These are phyloP conservation scores for Chromobotia macracanthus DNA, from an alignment of 2,797 vertebrate species.

Conservation along the genomic window DNA sequence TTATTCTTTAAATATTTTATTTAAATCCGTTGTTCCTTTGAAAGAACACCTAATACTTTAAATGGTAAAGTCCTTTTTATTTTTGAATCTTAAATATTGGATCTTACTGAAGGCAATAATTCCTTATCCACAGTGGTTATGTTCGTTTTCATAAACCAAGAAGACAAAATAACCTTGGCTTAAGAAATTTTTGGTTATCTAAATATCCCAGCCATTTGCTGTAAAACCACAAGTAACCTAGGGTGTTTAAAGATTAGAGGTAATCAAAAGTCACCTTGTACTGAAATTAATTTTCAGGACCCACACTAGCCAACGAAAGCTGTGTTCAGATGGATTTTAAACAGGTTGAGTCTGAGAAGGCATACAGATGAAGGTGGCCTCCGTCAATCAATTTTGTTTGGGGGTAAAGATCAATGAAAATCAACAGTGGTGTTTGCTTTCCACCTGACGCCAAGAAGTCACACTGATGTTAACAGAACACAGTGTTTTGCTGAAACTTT, in stretches of 20 bases:
- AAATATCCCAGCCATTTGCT: background rate
- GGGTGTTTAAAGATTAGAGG: background rate
- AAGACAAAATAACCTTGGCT: background rate
- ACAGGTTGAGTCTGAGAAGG: constrained; percentile 8
- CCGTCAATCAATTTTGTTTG: constrained; percentile 55
- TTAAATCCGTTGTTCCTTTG: background rate
- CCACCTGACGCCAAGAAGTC: constrained; percentile 52
- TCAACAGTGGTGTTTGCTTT: constrained; percentile 59
- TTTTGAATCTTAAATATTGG: background rate
- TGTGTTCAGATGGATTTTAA: constrained; percentile 42
- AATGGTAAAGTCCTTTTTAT: background rate
- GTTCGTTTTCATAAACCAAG: background rate
- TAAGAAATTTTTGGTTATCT: background rate
- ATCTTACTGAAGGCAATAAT: background rate
- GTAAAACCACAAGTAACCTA: background rate
- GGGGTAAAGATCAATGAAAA: constrained; percentile 57
- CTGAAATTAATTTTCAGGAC: constrained; percentile 21
- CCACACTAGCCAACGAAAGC: constrained; percentile 27
- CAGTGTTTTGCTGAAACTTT: constrained; percentile 8
- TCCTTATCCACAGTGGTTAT: background rate
- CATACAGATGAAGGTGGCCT: constrained; percentile 57
- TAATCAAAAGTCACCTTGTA: constrained; percentile 29
- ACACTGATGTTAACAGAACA: constrained; percentile 59
- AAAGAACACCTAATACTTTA: background rate
- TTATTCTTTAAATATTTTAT: too few relatives aligned